A percentile compares a stretch with the other conserved stretches of the same genome.
These are phyloP conservation scores for Eolophus roseicapilla DNA, from an alignment of 2,113 vertebrate genomes.

Conservation along the genomic window DNA sequence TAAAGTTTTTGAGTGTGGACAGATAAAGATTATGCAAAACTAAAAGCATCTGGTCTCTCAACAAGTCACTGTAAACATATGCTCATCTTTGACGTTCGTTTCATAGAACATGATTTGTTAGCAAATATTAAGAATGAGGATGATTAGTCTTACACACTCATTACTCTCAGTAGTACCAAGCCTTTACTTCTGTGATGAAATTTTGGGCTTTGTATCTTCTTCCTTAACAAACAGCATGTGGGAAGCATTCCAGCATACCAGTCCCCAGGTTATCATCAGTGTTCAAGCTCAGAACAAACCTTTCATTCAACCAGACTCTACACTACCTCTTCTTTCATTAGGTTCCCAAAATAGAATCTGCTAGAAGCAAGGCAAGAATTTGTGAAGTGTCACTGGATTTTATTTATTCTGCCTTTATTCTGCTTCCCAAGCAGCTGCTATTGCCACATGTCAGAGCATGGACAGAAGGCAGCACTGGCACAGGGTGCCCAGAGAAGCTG, in stretches of 20 bases:
- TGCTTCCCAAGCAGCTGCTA: background rate
- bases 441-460: background rate
- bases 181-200: background rate
- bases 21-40: background rate
- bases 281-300: background rate
- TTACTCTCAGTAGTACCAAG: background rate
- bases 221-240: background rate
- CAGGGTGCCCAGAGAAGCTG: background rate
- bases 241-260: background rate
- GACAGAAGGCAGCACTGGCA: background rate
- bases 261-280: background rate
- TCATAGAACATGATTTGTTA: background rate
- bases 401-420: background rate
- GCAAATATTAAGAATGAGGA: background rate
- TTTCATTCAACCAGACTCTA: background rate
- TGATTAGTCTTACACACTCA: background rate
- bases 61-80: background rate
- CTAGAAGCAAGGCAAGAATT: background rate
- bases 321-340: background rate
- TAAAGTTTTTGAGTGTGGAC: background rate
- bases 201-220: background rate
- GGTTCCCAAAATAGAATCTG: background rate
- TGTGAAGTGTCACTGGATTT: background rate
- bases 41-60: background rate
- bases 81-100: background rate